A percentile compares a stretch with the other conserved stretches of the same genome.
phyloP scores from a whole-genome alignment of 2,113 vertebrate genomes.

The Xyrauchen texanus region DNA sequence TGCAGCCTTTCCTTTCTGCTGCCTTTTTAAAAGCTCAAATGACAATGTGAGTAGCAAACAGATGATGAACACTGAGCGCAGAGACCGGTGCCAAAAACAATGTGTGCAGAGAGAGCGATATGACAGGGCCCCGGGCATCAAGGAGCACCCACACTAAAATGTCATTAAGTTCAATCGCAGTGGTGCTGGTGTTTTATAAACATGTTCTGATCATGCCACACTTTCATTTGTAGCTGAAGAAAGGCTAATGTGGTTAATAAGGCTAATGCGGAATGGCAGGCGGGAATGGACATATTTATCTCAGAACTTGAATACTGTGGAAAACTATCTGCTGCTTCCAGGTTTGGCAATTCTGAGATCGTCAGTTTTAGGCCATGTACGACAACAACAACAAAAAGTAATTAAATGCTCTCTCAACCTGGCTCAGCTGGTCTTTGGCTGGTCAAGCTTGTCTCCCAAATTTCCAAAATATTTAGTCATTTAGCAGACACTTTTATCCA shows the following conservation, averaged over 20 bases:
- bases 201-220: background rate
- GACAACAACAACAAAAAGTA: background rate
- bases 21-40: constrained; percentile 38
- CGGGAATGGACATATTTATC: background rate
- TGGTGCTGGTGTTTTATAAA: constrained; percentile 29
- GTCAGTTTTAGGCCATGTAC: background rate
- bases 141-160: constrained; percentile 33
- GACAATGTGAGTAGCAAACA: constrained; percentile 43
- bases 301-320: background rate
- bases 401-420: no score
- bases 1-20: constrained; percentile 39
- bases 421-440: no score
- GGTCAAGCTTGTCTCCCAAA: no score
- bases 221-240: background rate
- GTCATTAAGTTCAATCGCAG: constrained; percentile 29
- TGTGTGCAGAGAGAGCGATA: constrained; percentile 31
- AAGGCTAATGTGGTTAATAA: constrained; percentile 31
- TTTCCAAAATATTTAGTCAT: no score
- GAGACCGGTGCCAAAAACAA: constrained; percentile 42
- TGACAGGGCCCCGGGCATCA: constrained; percentile 18
- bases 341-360: background rate
- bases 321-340: background rate
- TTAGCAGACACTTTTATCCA: no score
- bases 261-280: background rate
- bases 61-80: constrained; percentile 39